Evolutionary conservation across 1,140 invertebrate genomes (phyloP), one percentile per base, ranked within the genome.

Genomic region (Nixonia krombeini): DNA sequence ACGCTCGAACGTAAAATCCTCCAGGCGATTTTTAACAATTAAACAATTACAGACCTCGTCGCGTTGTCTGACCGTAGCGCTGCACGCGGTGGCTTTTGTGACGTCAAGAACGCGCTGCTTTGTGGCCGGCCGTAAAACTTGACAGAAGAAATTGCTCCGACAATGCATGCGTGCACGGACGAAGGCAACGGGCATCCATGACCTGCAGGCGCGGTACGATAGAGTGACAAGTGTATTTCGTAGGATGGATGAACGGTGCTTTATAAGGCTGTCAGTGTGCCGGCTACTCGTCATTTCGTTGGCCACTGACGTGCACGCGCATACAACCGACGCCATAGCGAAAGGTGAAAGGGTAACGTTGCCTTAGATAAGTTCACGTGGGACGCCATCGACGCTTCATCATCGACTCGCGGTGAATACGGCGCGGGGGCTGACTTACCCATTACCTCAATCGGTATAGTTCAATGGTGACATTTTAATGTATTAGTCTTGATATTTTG

Each of bases 391-490:
- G 68, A 70, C 61, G 76, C 76, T 79, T 79, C 69, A 76, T 78
- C 73, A 72, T 69, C 40, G 38, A 44, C 38, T 29, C 35, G 55
- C 53, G 44, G 40, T 23, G 18, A 41, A 31, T 29, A 31, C 28
- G 40, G 49, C 59, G 13, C 16, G 52, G 31, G 51, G 45, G 25
- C 53, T 56, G 47, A 33, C 41, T 49, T 46, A 21, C 26, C 55
- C n/a, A n/a, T n/a, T n/a, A n/a, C n/a, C 38, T 57, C 31, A 46
- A 72, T 56, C 41, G 38, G 52, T 63, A 62, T 66, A 59, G 74
- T 63, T 71, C 66, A 73, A 45, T 40, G 56, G 61, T 74, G 77
- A 76, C 75, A 74, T 75, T 74, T 78, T 66, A 72, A 79, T 78
- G 70, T 73, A 76, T 58, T n/a, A n/a, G n/a, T n/a, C n/a, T n/a